A percentile compares a stretch with the other conserved stretches of the same genome.
Evolutionary conservation across 2,888 invertebrate genomes (phyloP).

Genomic region (Scaptomyza parva): DNA sequence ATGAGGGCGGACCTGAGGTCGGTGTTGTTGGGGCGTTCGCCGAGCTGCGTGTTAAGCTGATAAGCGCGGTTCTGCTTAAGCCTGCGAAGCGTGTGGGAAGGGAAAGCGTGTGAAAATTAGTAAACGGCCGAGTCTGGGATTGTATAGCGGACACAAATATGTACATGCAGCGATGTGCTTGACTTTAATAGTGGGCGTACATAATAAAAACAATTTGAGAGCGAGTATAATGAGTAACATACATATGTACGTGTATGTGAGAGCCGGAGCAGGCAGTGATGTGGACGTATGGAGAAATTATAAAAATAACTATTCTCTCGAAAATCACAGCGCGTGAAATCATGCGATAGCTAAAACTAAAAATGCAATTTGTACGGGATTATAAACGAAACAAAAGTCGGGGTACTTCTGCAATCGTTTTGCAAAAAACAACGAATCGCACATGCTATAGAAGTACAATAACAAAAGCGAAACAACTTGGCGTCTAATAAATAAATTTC

Average conservation of each 20-base stretch:
- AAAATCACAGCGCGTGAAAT: constrained; percentile 10
- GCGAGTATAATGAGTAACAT: neutral
- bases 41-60: constrained; percentile 88
- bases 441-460: constrained; percentile 23
- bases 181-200: constrained; percentile 73
- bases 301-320: constrained; percentile 15
- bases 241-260: constrained; percentile 5
- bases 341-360: constrained; percentile 24
- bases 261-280: constrained; percentile 27
- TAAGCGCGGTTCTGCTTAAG: constrained; percentile 92
- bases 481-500: constrained; percentile 44
- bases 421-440: constrained; percentile 4
- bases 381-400: neutral
- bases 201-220: constrained; percentile 50
- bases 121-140: constrained; percentile 28
- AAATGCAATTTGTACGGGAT: constrained; percentile 19
- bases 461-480: constrained; percentile 32
- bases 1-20: constrained; percentile 89
- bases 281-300: constrained; percentile 7
- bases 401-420: constrained; percentile 1
- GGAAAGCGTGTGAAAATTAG: constrained; percentile 74
- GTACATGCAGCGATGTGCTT: constrained; percentile 52
- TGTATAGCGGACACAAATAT: constrained; percentile 23
- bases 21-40: constrained; percentile 87
- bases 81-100: constrained; percentile 85